These are phyloP conservation scores for Drosophila mojavensis DNA, from an alignment of 1,140 invertebrate genomes.

Conservation along the genomic window DNA sequence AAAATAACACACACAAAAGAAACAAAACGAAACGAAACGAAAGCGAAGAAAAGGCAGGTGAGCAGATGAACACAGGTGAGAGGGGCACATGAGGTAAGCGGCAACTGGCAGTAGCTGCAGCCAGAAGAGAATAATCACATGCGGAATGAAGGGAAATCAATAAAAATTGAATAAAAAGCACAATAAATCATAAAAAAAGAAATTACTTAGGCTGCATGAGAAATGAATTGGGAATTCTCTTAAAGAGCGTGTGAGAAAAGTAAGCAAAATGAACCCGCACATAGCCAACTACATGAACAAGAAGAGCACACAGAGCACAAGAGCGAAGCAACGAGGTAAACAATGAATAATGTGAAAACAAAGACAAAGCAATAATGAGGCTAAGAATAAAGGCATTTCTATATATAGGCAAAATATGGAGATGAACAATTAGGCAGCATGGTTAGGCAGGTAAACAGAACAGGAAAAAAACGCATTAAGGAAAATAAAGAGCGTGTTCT, in stretches of 20 bases:
- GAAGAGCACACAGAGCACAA: not conserved
- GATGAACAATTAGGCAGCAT: not conserved
- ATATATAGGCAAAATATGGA: not conserved
- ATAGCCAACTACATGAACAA: not conserved
- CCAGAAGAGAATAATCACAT: constrained; percentile 5
- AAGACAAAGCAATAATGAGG: constrained; percentile 18
- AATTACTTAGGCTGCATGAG: constrained; percentile 52
- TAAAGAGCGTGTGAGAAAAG: constrained; percentile 21
- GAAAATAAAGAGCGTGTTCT: too few species aligned
- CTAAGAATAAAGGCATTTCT: constrained; percentile 3
- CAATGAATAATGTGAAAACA: constrained; percentile 2
- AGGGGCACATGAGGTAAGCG: not conserved
- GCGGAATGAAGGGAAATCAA: constrained; percentile 35
- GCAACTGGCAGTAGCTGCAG: constrained; percentile 31
- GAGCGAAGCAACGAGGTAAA: not conserved
- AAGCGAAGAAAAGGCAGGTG: constrained; percentile 44
- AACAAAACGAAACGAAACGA: constrained; percentile 35
- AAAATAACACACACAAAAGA: constrained; percentile 42
- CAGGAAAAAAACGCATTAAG: too few species aligned
- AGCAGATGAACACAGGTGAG: not conserved
- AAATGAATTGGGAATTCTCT: constrained; percentile 36
- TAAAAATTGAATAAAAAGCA: constrained; percentile 47
- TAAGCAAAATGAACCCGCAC: constrained; percentile 6
- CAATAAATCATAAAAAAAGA: constrained; percentile 68
- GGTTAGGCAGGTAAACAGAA: constrained; percentile 6